These are phyloP conservation scores for Acipenser oxyrinchus DNA, from an alignment of 2,797 vertebrate species.

Conservation along the genomic window DNA sequence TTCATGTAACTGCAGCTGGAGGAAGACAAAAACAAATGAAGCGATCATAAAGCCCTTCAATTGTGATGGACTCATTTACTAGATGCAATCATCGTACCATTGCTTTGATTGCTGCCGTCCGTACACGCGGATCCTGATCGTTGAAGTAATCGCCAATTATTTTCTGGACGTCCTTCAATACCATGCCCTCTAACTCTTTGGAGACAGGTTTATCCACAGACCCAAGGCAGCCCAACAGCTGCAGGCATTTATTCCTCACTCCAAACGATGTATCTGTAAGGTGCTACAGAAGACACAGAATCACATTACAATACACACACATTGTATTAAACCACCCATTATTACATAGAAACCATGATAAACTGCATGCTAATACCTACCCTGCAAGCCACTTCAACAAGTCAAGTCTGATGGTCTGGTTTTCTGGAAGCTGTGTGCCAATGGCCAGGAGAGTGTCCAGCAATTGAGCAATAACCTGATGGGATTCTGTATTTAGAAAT, in stretches of 20 bases:
- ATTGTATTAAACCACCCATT: too few species aligned
- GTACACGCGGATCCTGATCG: conserved; percentile 91
- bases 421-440: conserved; percentile 78
- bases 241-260: conserved; percentile 90
- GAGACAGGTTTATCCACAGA: conserved; percentile 58
- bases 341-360: too few species aligned
- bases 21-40: conserved; percentile 14
- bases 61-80: neutral
- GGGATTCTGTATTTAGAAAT: conserved; percentile 71
- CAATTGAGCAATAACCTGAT: conserved; percentile 90
- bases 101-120: conserved; percentile 89
- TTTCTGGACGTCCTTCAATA: conserved; percentile 74
- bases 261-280: conserved; percentile 84
- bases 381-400: conserved; percentile 89
- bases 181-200: conserved; percentile 65
- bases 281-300: conserved; percentile 52
- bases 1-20: conserved; percentile 86
- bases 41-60: neutral
- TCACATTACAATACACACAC: too few species aligned
- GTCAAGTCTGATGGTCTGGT: conserved; percentile 58
- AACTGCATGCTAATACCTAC: conserved; percentile 41
- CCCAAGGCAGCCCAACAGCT: conserved; percentile 84
- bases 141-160: conserved; percentile 89
- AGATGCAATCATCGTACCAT: conserved; percentile 61
- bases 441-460: conserved; percentile 84